Evolutionary conservation across 2,797 vertebrate species (phyloP), one percentile per base, ranked within the genome.

Genomic region (Cuniculus paca): DNA sequence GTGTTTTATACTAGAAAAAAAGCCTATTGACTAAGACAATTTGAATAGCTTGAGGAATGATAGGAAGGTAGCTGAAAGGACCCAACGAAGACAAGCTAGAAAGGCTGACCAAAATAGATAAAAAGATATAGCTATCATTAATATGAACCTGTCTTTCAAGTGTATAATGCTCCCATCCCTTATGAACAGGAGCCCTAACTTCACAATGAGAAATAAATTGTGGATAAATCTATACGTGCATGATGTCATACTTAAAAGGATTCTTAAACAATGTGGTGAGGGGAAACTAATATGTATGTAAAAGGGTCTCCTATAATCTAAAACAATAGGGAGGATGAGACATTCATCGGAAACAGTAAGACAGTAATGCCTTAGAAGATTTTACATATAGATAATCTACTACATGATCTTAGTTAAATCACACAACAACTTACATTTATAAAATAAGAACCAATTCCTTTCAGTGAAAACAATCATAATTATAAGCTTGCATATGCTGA

Each of bases 31-130:
- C 70, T n/a, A 70, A 94, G 17, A 61, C 48, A 86, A 93, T 42
- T 6, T 95, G 50, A 85, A 88, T 2, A 92, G 65, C 22, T 48
- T 77, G 42, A 89, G 26, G 19, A 22, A 88, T 80, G 50, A 68
- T 7, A 68, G 36, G 65, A 85, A 94, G 52, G 16, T 78, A 52
- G 3, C 34, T 48, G 13, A 96, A 2, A 95, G 2, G 52, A 91
- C 2, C 22, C 65, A 95, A 82, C 74, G 75, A 96, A 96, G 52
- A 91, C 74, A 96, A 85, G 36, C 65, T 79, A 86, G 42, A 88
- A 94, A 89, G 14, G 39, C 5, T 82, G 31, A 89, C 16, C 39
- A 89, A 91, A 74, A 92, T 1, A 88, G 39, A 34, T 56, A 58
- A 79, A 88, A 92, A 86, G 42, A 94, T 22, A 4, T 26, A 91